Base-by-base conservation (phyloP, 2,113 vertebrate genomes). In the Clarias macrocephalus region DNA sequence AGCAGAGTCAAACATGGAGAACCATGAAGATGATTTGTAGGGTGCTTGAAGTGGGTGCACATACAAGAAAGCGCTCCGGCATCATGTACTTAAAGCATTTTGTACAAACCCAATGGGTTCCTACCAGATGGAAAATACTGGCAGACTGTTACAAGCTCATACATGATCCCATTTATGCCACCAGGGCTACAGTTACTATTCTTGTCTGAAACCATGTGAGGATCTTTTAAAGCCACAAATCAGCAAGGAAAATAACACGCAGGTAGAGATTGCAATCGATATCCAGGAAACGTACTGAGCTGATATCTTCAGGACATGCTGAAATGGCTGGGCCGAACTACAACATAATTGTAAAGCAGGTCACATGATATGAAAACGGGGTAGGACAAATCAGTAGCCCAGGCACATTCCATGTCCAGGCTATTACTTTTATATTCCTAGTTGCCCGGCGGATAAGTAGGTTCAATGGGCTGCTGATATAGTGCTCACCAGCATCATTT, bases 141-240 rank as follows among this genome's bases (percentile, higher is more conserved):
- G 79, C 48, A 59, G 28, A 80, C 25, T 57, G 19, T 25, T 16
- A 85, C 65, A 72, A 72, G 57, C 63, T 62, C 33, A 23, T 28
- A 56, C 62, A 66, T 25, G 18, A 82, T 86, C 63, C 21, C 30
- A 80, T 42, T 70, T 57, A 80, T 63, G 72, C 72, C 70, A 85
- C 84, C 56, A 37, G n/a, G n/a, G 75, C 84, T 77, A 85, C 60
- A 42, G 37, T 66, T 79, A 80, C 60, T 60, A 62, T 60, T 80
- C 54, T 30, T 62, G 79, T 72, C 56, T 68, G 70, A 73, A 72
- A 48, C n/a, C 8, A 72, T 9, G 15, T 42, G 15, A 85, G 33
- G 19, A 63, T 54, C 30, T 18, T 73, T 83, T 73, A 56, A 70
- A 52, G 85, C 15, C 13, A 56, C 23, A 87, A 87, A 82, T 75